Base-by-base conservation (phyloP, 2,888 invertebrate genomes). In the Seladonia tumulorum region DNA sequence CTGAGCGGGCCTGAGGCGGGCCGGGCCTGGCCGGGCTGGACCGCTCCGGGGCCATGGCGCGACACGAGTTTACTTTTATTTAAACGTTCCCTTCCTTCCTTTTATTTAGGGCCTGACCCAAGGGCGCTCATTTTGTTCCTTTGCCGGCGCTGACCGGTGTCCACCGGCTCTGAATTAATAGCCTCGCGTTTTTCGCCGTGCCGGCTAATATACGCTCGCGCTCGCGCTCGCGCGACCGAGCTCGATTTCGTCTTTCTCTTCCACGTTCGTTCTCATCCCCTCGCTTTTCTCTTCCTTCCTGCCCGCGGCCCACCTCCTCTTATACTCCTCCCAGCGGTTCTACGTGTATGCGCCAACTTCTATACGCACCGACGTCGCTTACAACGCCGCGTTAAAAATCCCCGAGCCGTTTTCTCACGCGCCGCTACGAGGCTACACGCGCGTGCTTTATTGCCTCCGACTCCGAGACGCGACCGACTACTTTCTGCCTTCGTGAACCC, bases 51-150 rank as follows among this genome's bases (percentile, higher is more conserved):
- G 78, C 66, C 81, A 87, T 89, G 88, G 92, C 93, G 92, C 93
- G 92, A 94, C 94, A 94, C 94, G 94, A 94, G 93, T 94, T 94
- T 94, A 94, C 94, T 95, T 94, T 94, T 94, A 95, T 95, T 94
- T 94, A 94, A 94, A 94, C 93, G 94, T 93, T 93, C 92, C 92
- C 93, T 93, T 93, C 92, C 92, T 93, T 93, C 92, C 93, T 94
- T 94, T 94, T 94, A 94, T 94, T 94, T 94, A 94, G 93, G 94
- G 93, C 91, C 94, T 94, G 94, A 94, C 94, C 94, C 93, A 91
- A 90, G 76, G 83, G 90, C 83, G 90, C 90, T 91, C 90, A 92
- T 92, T 93, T 92, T 91, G 92, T 88, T 91, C 90, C 92, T 93
- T 91, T 92, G 90, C 91, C 90, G 89, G 86, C 83, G 88, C 89